These are phyloP conservation scores for Yasuhikotakia modesta DNA, from an alignment of 2,797 vertebrate species.

Conservation along the genomic window DNA sequence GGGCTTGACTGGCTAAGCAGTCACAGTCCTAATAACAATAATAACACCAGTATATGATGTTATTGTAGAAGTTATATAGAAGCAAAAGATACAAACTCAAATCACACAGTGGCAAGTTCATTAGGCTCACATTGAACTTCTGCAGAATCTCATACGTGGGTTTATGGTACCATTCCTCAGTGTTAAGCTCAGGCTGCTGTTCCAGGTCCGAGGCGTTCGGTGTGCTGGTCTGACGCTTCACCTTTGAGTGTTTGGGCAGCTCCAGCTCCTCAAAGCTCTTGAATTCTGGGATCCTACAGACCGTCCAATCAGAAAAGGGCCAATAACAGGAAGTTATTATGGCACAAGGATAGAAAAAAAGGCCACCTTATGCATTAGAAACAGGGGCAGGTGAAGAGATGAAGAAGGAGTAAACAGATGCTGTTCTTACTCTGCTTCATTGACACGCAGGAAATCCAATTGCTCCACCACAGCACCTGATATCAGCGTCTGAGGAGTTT, in stretches of 20 bases:
- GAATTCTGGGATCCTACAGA: conserved; percentile 87
- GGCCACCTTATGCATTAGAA: neutral
- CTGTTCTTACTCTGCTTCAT: conserved; percentile 88
- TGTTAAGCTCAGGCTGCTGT: conserved; percentile 85
- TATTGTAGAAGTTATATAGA: neutral
- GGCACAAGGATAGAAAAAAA: neutral
- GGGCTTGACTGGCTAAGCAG: conserved; percentile 89
- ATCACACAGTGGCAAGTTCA: neutral
- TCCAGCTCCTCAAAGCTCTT: conserved; percentile 94
- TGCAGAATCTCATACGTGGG: conserved; percentile 86
- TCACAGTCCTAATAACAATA: conserved; percentile 83
- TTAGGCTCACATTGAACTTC: conserved; percentile 86
- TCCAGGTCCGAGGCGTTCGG: conserved; percentile 84
- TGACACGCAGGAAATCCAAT: conserved; percentile 92
- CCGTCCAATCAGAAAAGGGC: conserved; percentile 35
- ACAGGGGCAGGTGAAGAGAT: neutral
- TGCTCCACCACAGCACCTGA: conserved; percentile 96
- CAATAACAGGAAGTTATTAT: neutral
- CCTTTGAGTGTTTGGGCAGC: conserved; percentile 95
- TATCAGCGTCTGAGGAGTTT: conserved; percentile 86
- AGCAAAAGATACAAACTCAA: neutral
- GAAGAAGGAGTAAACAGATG: neutral
- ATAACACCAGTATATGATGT: neutral
- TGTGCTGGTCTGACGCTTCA: conserved; percentile 93
- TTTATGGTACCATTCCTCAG: conserved; percentile 84